phyloP scores from a whole-genome alignment of 1,140 invertebrate genomes.

The Catajapyx aquilonaris region DNA sequence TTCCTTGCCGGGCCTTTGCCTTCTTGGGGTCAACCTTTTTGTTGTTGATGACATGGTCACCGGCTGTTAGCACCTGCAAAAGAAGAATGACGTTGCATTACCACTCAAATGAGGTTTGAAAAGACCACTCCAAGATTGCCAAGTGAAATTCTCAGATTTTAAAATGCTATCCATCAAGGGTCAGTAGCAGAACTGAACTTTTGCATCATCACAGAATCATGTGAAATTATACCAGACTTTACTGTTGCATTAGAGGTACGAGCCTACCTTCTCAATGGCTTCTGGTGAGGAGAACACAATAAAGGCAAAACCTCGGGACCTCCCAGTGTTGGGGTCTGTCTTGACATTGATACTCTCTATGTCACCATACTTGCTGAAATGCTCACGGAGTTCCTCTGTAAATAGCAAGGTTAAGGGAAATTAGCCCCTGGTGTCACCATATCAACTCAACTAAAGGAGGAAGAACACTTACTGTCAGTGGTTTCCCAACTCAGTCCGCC shows the following conservation, averaged over 20 bases:
- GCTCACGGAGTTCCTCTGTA: slow-evolving; percentile 77
- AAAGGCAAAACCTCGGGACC: slow-evolving; percentile 82
- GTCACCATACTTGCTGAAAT: slow-evolving; percentile 72
- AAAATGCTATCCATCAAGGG: not conserved
- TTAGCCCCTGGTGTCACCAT: not conserved
- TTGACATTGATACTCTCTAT: slow-evolving; percentile 88
- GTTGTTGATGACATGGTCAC: slow-evolving; percentile 75
- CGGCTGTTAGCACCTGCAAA: slow-evolving; percentile 42
- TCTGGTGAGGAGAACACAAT: slow-evolving; percentile 78
- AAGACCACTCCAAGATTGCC: not conserved
- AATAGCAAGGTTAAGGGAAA: slow-evolving; percentile 15
- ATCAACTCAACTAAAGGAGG: slow-evolving; percentile 2
- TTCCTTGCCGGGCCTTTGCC: slow-evolving; percentile 76
- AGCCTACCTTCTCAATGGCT: slow-evolving; percentile 70
- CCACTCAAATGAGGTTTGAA: slow-evolving; percentile 5
- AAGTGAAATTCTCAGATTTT: slow-evolving; percentile 1
- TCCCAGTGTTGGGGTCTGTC: slow-evolving; percentile 71
- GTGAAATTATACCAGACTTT: not conserved
- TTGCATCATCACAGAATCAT: slow-evolving; percentile 4
- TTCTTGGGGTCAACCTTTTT: slow-evolving; percentile 91
- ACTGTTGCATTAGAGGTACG: too few relatives aligned
- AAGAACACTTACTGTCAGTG: slow-evolving; percentile 68
- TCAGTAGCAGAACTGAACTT: slow-evolving; percentile 10
- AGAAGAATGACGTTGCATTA: slow-evolving; percentile 3
- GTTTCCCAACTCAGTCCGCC: slow-evolving; percentile 94